Conservation (phyloP, 2,113 vertebrate genomes). For the Gymnorhina tibicen region DNA sequence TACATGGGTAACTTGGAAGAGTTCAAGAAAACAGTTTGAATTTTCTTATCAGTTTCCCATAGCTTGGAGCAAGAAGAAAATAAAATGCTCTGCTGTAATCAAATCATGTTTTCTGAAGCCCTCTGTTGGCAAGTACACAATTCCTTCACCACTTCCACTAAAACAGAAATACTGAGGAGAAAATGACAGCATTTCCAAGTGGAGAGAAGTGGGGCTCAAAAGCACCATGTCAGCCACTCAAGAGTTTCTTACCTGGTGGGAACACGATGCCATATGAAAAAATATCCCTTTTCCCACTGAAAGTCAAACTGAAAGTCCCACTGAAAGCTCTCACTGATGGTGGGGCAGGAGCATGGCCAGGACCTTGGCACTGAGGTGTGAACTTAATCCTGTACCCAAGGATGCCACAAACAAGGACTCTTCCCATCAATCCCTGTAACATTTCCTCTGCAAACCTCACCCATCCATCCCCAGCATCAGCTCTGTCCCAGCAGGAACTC, state of each 20-base stretch:
- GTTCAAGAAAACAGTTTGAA: conserved; percentile 54
- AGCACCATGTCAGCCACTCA: neutral
- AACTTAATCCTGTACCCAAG: neutral
- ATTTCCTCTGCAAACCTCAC: neutral
- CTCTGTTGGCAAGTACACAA: conserved; percentile 1
- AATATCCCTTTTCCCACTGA: neutral
- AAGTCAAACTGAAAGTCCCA: neutral
- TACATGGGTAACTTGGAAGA: conserved; percentile 47
- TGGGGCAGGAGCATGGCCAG: neutral
- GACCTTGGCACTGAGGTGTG: neutral
- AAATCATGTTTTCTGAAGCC: conserved; percentile 34
- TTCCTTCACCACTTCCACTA: neutral
- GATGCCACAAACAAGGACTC: neutral
- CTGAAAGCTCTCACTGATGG: neutral
- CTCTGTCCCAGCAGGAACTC: neutral
- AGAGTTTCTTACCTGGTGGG: neutral
- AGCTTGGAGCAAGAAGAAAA: conserved; percentile 52
- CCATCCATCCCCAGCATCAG: neutral
- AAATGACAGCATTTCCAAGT: neutral
- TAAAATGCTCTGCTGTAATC: conserved; percentile 47
- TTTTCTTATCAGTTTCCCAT: conserved; percentile 59
- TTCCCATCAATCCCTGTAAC: neutral
- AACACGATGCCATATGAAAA: neutral
- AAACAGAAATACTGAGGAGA: neutral
- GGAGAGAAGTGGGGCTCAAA: neutral